A percentile compares a stretch with the other conserved stretches of the same genome.
phyloP scores from a whole-genome alignment of 2,113 vertebrate species.

The Hippoglossus stenolepis region DNA sequence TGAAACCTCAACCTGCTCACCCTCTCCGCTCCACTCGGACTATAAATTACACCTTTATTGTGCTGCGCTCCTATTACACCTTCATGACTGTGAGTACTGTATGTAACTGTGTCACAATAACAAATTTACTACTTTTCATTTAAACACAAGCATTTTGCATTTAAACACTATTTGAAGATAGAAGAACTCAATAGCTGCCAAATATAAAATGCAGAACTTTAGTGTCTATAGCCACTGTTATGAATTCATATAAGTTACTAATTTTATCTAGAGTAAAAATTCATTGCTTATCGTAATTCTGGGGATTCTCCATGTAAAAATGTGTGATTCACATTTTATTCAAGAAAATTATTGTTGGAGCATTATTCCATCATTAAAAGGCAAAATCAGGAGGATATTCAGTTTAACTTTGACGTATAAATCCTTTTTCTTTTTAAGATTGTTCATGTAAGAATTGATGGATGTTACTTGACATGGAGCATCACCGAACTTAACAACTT shows the following conservation, averaged over 20 bases:
- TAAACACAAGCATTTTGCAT: not conserved
- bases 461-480: too few species aligned
- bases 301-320: too few species aligned
- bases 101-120: constrained; percentile 1
- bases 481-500: too few species aligned
- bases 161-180: not conserved
- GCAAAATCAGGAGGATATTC: too few species aligned
- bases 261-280: not conserved
- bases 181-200: too few species aligned
- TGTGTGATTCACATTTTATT: too few species aligned
- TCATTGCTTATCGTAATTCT: too few species aligned
- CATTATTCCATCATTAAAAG: too few species aligned
- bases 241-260: not conserved
- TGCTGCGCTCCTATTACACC: constrained; percentile 49
- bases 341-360: too few species aligned
- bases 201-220: not conserved
- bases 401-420: too few species aligned
- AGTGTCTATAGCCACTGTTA: not conserved
- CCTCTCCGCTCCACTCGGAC: constrained; percentile 37
- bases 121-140: not conserved
- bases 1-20: constrained; percentile 69
- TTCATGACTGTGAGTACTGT: constrained; percentile 11
- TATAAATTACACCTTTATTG: constrained; percentile 54
- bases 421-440: too few species aligned
- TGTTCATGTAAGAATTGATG: too few species aligned